Evolutionary conservation across 2,113 vertebrate genomes (phyloP), one percentile per base, ranked within the genome.

Genomic region (Axis porcinus): DNA sequence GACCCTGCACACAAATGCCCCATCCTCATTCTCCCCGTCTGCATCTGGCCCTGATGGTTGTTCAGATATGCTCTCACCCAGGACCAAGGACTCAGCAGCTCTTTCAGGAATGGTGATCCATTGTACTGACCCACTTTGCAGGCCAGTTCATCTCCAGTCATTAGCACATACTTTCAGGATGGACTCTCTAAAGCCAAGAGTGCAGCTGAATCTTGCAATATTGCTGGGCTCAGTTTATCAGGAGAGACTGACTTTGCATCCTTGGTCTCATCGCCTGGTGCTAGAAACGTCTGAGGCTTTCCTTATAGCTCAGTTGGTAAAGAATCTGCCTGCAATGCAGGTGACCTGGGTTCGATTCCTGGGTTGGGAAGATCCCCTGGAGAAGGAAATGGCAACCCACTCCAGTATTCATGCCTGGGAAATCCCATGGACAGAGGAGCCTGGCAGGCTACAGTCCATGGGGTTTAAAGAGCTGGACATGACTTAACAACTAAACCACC

Each of bases 31-130:
- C 27, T 21, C 50, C 1, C 47, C 27, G 1, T 23, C 47, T 33
- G 60, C 1, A 25, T 17, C n/a, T 7, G 6, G 43, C 25, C 12
- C 6, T 55, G 10, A 19, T 10, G 0, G 2, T 74, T 50, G 21
- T 43, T 52, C 52, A 58, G 79, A 33, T 47, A 33, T 60, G 50
- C 25, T 57, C 12, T 78, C 11, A 28, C 9, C 60, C 27, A 81
- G 83, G n/a, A 60, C 43, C 6, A 2, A 2, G 1, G n/a, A 3
- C 83, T 83, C 6, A 15, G 45, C 15, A 19, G 57, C 57, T 21
- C 47, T 94, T 79, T n/a, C 45, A 83, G 88, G 78, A 94, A 45
- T 23, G 23, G 50, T 33, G 36, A 25, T 76, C 14, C 15, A 40
- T 86, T 92, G 64, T 67, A 23, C 43, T 78, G 54, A 87, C 50